These are phyloP conservation scores for Trypoxylus dichotomus DNA, from an alignment of 1,140 invertebrate species.

Conservation along the genomic window DNA sequence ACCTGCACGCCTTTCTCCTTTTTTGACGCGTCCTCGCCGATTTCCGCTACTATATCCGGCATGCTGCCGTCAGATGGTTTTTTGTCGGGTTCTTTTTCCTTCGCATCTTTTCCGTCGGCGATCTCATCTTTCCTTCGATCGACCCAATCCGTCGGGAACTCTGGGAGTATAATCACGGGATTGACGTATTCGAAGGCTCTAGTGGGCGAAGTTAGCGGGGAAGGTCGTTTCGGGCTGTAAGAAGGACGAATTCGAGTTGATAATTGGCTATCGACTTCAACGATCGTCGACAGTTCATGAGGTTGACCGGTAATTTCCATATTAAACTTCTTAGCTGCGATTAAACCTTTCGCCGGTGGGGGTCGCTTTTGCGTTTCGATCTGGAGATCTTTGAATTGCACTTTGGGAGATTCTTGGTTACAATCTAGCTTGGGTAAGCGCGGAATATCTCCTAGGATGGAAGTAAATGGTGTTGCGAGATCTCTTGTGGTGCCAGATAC, in stretches of 20 bases:
- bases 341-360: conserved; percentile 44
- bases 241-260: neutral
- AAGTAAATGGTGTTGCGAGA: conserved; percentile 30
- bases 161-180: conserved; percentile 22
- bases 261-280: conserved; percentile 55
- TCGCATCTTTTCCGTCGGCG: neutral
- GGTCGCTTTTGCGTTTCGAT: conserved; percentile 40
- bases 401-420: neutral
- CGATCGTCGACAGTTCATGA: conserved; percentile 68
- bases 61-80: conserved; percentile 52
- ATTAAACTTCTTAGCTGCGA: conserved; percentile 45
- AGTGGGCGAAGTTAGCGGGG: conserved; percentile 20
- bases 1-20: neutral
- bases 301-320: conserved; percentile 53
- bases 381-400: no score
- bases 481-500: neutral
- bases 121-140: neutral
- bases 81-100: neutral
- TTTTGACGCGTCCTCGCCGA: conserved; percentile 32
- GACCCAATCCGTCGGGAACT: conserved; percentile 7
- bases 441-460: conserved; percentile 45
- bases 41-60: conserved; percentile 56
- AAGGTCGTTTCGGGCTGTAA: neutral
- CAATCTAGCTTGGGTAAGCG: conserved; percentile 45
- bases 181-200: neutral